These are phyloP conservation scores for Cricetomys ansorgei DNA, from an alignment of 2,113 vertebrate genomes.

Conservation along the genomic window DNA sequence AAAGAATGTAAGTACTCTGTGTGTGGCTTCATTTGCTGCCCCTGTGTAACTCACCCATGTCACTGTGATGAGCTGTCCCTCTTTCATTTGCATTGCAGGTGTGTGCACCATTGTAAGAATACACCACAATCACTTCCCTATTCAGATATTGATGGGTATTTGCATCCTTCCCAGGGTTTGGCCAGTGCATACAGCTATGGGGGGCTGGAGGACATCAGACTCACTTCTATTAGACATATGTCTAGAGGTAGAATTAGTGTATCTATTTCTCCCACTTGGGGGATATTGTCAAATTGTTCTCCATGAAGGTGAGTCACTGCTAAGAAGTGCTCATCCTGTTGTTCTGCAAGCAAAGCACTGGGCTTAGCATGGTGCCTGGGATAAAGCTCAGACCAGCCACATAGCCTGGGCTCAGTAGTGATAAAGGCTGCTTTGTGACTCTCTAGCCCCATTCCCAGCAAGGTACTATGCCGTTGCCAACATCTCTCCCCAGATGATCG, in stretches of 20 bases:
- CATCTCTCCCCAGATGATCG: neutral
- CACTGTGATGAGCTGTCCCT: neutral
- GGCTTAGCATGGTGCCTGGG: neutral
- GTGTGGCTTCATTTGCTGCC: neutral
- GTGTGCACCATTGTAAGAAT: neutral
- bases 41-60: neutral
- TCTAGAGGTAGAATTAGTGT: neutral
- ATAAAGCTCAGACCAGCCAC: fast-evolving
- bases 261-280: neutral
- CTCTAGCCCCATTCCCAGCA: no score
- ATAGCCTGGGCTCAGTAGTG: neutral
- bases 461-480: neutral
- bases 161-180: neutral
- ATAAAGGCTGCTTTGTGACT: neutral
- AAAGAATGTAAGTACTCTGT: neutral
- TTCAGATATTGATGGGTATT: neutral
- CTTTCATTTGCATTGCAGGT: neutral
- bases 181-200: neutral
- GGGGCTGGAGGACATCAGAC: no score
- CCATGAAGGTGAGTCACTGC: fast-evolving
- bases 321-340: neutral
- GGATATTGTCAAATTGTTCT: neutral
- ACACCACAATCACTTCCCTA: neutral
- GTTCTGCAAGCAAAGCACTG: neutral
- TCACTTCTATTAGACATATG: neutral